Percentiles rank a stretch among this genome's conserved stretches.
Evolutionary conservation across 23 tunicate species (phyloP).

Genomic region (Aplidium turbinatum): DNA sequence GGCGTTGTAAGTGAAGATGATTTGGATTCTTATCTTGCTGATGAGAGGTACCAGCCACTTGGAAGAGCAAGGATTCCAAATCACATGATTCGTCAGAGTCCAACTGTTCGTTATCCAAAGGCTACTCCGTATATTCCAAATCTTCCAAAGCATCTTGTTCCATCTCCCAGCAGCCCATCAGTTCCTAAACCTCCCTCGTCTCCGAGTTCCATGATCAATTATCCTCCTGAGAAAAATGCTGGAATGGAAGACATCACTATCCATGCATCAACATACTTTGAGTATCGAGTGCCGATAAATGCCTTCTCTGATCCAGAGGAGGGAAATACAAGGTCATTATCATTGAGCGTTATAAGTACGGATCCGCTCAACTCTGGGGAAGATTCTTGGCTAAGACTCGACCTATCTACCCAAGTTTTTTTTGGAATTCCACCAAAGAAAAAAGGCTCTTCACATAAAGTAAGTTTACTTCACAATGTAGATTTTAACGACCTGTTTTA

Average conservation of each 20-base stretch:
- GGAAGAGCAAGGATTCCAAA: not conserved
- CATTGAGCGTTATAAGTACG: conserved; percentile 1
- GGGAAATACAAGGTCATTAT: conserved; percentile 37
- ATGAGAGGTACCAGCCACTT: no score
- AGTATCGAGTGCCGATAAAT: conserved; percentile 37
- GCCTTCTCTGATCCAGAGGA: conserved; percentile 56
- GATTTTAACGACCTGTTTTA: not conserved
- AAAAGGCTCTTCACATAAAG: not conserved
- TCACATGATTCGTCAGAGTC: conserved; percentile 1
- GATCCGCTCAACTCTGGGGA: not conserved
- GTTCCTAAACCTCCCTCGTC: not conserved
- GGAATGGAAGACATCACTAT: conserved; percentile 53
- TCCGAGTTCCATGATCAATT: not conserved
- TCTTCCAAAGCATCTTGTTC: not conserved
- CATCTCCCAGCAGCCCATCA: not conserved
- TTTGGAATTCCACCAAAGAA: conserved; percentile 55
- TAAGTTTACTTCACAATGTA: not conserved
- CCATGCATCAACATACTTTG: conserved; percentile 51
- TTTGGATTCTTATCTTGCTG: no score
- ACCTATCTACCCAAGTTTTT: conserved; percentile 32
- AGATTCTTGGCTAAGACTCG: conserved; percentile 46
- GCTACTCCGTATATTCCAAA: not conserved
- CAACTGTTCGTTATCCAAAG: not conserved
- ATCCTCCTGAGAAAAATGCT: conserved; percentile 35
- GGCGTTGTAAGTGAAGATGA: not conserved